Base-by-base conservation (phyloP, 2,797 vertebrate species). In the Microctenopoma lineatum region DNA sequence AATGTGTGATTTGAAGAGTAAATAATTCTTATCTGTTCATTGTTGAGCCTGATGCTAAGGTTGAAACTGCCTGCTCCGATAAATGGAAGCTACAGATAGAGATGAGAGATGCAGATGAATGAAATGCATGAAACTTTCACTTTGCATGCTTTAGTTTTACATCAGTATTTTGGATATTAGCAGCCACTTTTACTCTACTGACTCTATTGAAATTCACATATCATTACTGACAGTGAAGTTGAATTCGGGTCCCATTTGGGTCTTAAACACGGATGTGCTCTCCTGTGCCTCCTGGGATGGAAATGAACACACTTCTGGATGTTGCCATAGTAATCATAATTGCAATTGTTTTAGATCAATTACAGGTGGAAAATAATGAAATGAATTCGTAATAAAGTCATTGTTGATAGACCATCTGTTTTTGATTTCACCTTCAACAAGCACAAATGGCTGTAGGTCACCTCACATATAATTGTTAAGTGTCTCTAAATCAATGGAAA, bases 271-370 rank as follows among this genome's bases (percentile, higher is more conserved):
- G n/a, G n/a, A n/a, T n/a, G n/a, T n/a, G 21, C 21, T 21, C 21
- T 21, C 18, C 16, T 7, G 47, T 0, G n/a, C 34, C 27, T 55
- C 16, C 4, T 0, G 26, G 45, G 36, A 51, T 38, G 32, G 27
- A 63, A 61, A 70, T 58, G 5, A 64, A 51, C 74, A 38, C 16
- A 18, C 54, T 65, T 12, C 1, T 32, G 34, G 4, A 2, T 0
- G 41, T 66, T 66, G 51, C 77, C 29, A 59, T 69, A 52, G 81
- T 16, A 56, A 68, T 27, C 26, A 4, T 41, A 7, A 63, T 59
- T 13, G 61, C 52, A 75, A 26, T 15, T 25, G 63, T 21, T 25
- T 44, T 51, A 29, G 41, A 41, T 66, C 18, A 5, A 52, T 25
- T 56, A 11, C 55, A 58, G 51, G 46, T 73, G 44, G 53, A 46